A percentile compares a stretch with the other conserved stretches of the same genome.
These are phyloP conservation scores for Eupithecia inturbata DNA, from an alignment of 2,888 invertebrate genomes.

Conservation along the genomic window DNA sequence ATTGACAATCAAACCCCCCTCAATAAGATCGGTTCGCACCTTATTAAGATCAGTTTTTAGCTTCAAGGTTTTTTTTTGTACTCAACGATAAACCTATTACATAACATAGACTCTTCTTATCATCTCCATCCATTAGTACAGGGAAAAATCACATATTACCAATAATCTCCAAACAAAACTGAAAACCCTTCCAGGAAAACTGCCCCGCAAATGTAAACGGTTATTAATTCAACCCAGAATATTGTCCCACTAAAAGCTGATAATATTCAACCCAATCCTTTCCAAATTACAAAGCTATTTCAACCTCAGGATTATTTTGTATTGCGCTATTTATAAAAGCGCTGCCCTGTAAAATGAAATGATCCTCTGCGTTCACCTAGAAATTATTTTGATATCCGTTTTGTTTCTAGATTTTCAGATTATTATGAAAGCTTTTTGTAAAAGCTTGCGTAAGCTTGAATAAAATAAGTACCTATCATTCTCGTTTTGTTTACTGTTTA, in stretches of 20 bases:
- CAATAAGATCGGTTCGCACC: too few relatives aligned
- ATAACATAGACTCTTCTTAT: not conserved
- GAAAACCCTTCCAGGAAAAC: slow-evolving; percentile 10
- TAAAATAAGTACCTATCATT: not conserved
- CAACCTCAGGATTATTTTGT: slow-evolving; percentile 38
- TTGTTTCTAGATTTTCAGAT: slow-evolving; percentile 23
- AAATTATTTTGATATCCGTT: slow-evolving; percentile 46
- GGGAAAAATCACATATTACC: not conserved
- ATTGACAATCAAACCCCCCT: too few relatives aligned
- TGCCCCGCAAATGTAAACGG: slow-evolving; percentile 1
- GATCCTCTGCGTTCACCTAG: slow-evolving; percentile 40
- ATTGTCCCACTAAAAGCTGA: slow-evolving; percentile 12
- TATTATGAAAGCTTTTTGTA: not conserved
- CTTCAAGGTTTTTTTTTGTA: not conserved
- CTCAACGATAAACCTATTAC: not conserved
- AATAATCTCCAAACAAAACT: slow-evolving; percentile 13
- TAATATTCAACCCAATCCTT: slow-evolving; percentile 22
- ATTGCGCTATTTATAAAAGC: slow-evolving; percentile 44
- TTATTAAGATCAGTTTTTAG: not conserved
- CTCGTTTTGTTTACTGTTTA: not conserved
- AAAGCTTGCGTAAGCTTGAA: not conserved
- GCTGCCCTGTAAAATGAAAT: slow-evolving; percentile 45
- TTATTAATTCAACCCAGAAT: slow-evolving; percentile 14
- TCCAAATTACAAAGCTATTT: slow-evolving; percentile 38
- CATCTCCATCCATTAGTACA: not conserved